Conservation (phyloP, 2,888 invertebrate genomes). For the Watsonalla binaria region DNA sequence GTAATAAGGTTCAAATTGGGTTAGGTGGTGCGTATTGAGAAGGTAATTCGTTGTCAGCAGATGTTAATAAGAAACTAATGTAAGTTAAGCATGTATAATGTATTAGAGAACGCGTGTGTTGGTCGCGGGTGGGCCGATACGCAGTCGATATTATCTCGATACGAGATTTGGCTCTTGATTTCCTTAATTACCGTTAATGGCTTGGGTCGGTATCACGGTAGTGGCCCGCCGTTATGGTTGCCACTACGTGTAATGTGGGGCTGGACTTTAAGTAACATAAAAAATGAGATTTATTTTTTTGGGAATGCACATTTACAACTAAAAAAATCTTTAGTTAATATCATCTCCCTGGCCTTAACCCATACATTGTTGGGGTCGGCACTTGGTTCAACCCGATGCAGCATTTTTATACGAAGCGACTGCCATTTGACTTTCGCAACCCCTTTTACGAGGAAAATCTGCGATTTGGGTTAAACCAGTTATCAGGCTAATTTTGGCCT, state of each 20-base stretch:
- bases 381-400: too few relatives aligned
- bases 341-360: too few relatives aligned
- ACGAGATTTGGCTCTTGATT: constrained; percentile 65
- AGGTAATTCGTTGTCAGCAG: constrained; percentile 35
- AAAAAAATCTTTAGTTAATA: too few relatives aligned
- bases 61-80: constrained; percentile 50
- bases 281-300: neutral
- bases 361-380: too few relatives aligned
- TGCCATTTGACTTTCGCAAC: too few relatives aligned
- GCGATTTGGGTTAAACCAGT: too few relatives aligned
- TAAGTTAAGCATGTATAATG: constrained; percentile 64
- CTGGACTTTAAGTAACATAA: neutral
- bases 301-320: neutral
- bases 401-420: too few relatives aligned
- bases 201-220: constrained; percentile 43
- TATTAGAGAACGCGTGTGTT: constrained; percentile 46
- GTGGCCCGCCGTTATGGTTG: constrained; percentile 34
- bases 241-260: constrained; percentile 15
- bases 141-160: constrained; percentile 65
- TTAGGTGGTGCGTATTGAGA: constrained; percentile 21
- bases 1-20: constrained; percentile 21
- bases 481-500: too few relatives aligned
- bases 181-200: constrained; percentile 75
- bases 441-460: too few relatives aligned
- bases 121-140: constrained; percentile 69